Base-by-base conservation (phyloP, 2,113 vertebrate genomes). In the Poeciliopsis retropinna region DNA sequence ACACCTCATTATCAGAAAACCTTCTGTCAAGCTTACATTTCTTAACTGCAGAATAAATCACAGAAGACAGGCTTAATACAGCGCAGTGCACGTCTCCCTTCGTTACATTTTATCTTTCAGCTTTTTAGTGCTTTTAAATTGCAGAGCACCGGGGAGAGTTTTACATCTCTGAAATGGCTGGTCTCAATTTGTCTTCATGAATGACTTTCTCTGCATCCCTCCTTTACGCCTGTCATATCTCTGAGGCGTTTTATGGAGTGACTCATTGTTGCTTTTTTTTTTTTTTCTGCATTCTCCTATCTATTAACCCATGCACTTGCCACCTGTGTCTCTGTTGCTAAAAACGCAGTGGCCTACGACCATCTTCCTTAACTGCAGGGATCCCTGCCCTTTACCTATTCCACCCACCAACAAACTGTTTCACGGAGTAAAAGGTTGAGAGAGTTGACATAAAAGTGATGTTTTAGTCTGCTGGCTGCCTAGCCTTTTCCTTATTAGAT, bases 101-200 rank as follows among this genome's bases (percentile, higher is more conserved):
- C 67, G 54, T 77, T 72, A 11, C 70, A 39, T 63, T 54, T 27
- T 64, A 81, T 83, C 73, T 62, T 67, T 83, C 32, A 31, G 60
- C 27, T 64, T 86, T 69, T 31, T 30, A 37, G 15, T 27, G 62
- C 47, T 79, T 70, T 81, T 61, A 64, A 51, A 83, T 85, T 78
- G 27, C 39, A 51, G 34, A 77, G 75, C 69, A 77, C 81, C 1
- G 1, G 82, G 67, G 73, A 80, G 44, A 78, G 44, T 80, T 88
- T 90, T 76, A 84, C 69, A 66, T 41, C 82, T 81, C 76, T 76
- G 71, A 82, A 86, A 88, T 73, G 25, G 68, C 78, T 66, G 44
- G 64, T 87, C 75, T 84, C 64, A 80, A 54, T 88, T 91, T 91
- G 82, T 90, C 73, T 80, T 84, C 84, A 77, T 90, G 82, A 92